Conservation (phyloP, 2,113 vertebrate species). For the Melanerpes formicivorus region DNA sequence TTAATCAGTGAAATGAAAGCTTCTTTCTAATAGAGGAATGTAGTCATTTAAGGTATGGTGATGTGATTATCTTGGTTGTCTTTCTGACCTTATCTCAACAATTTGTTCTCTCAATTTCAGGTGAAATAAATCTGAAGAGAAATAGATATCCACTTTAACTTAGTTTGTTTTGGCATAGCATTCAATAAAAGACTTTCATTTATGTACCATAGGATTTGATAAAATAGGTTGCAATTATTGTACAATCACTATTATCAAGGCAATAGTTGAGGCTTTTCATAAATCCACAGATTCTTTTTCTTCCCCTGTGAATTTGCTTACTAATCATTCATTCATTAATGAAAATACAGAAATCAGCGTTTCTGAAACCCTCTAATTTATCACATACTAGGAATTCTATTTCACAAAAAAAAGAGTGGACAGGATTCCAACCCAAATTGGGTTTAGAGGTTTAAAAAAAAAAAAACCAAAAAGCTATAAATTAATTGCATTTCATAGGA, state of each 20-base stretch:
- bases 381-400: not conserved
- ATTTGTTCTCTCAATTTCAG: slow-evolving; percentile 53
- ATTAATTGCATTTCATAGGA: not conserved
- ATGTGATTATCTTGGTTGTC: slow-evolving; percentile 52
- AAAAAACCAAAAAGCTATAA: not conserved
- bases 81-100: slow-evolving; percentile 65
- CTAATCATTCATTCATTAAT: not conserved
- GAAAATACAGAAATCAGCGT: not conserved
- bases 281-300: not conserved
- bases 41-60: slow-evolving; percentile 43
- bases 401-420: not conserved
- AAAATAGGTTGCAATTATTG: slow-evolving; percentile 28
- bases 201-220: not conserved
- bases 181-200: slow-evolving; percentile 18
- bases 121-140: slow-evolving; percentile 54
- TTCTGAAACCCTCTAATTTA: not conserved
- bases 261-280: not conserved
- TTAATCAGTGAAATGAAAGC: slow-evolving; percentile 40
- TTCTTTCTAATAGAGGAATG: slow-evolving; percentile 19
- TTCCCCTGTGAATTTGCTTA: not conserved
- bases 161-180: slow-evolving; percentile 44
- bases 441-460: not conserved
- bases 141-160: slow-evolving; percentile 23
- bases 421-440: too few species aligned
- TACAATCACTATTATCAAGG: not conserved